These are phyloP conservation scores for Xerus rutilus DNA, from an alignment of 2,797 vertebrate species.

Conservation along the genomic window DNA sequence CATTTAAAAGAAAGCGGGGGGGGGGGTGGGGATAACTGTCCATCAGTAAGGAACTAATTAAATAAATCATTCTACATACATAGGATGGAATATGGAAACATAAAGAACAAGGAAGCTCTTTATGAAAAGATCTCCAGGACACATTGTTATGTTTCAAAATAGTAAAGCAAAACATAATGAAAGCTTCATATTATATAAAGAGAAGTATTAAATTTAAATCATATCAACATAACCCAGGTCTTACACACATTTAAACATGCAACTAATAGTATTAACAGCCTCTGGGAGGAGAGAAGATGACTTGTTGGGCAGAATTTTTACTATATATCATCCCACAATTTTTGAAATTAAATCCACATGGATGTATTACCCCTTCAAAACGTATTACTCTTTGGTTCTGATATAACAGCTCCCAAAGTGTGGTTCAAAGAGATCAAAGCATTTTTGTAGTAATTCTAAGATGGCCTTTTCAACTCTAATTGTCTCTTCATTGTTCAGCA, in stretches of 20 bases:
- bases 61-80: not conserved
- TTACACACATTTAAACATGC: not conserved
- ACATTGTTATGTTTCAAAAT: not conserved
- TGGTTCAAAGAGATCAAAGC: not conserved
- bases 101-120: not conserved
- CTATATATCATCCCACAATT: not conserved
- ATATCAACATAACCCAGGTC: not conserved
- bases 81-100: not conserved
- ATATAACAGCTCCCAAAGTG: not conserved
- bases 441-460: not conserved
- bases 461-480: not conserved
- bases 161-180: not conserved
- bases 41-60: not conserved
- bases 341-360: not conserved
- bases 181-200: not conserved
- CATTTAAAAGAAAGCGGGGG: no score
- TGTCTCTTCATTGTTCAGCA: not conserved
- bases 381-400: not conserved
- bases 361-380: not conserved
- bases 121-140: not conserved
- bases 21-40: not conserved
- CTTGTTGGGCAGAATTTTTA: not conserved
- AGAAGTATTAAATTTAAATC: not conserved
- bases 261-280: not conserved
- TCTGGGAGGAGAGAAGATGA: not conserved